Percentiles rank a stretch among this genome's conserved stretches.
Evolutionary conservation across 2,113 vertebrate genomes (phyloP).

Genomic region (Oncorhynchus mykiss): DNA sequence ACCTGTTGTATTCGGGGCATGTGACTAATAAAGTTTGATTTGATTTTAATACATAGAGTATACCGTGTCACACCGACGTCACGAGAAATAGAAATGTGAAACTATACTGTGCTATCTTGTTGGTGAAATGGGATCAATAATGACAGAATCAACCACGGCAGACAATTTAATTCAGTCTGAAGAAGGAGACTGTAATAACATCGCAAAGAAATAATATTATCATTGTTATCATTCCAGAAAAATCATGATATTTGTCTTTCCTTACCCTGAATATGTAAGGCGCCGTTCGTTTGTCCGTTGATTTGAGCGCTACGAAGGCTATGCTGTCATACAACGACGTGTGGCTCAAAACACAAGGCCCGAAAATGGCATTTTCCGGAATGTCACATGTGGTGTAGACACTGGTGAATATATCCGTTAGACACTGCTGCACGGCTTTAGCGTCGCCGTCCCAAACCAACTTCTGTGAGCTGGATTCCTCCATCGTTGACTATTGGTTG

Average conservation of each 20-base stretch:
- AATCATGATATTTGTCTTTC: not conserved
- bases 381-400: constrained; percentile 97
- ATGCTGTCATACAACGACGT: constrained; percentile 98
- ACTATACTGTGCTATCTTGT: not conserved
- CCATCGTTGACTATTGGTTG: constrained; percentile 78
- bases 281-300: constrained; percentile 93
- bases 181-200: not conserved
- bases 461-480: constrained; percentile 86
- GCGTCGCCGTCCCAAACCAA: constrained; percentile 91
- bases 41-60: no score
- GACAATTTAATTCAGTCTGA: not conserved
- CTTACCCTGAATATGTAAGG: constrained; percentile 96
- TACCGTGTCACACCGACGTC: not conserved
- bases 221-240: not conserved
- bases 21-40: no score
- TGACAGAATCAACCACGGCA: not conserved
- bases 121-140: not conserved
- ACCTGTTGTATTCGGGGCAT: no score
- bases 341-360: constrained; percentile 93
- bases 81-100: not conserved
- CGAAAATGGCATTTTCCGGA: constrained; percentile 94
- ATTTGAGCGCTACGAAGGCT: constrained; percentile 95
- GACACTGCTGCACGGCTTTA: constrained; percentile 94
- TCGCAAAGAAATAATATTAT: no score
- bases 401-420: constrained; percentile 97